A percentile compares a stretch with the other conserved stretches of the same genome.
These are phyloP conservation scores for Irena cyanogastra DNA, from an alignment of 2,113 vertebrate species.

Conservation along the genomic window DNA sequence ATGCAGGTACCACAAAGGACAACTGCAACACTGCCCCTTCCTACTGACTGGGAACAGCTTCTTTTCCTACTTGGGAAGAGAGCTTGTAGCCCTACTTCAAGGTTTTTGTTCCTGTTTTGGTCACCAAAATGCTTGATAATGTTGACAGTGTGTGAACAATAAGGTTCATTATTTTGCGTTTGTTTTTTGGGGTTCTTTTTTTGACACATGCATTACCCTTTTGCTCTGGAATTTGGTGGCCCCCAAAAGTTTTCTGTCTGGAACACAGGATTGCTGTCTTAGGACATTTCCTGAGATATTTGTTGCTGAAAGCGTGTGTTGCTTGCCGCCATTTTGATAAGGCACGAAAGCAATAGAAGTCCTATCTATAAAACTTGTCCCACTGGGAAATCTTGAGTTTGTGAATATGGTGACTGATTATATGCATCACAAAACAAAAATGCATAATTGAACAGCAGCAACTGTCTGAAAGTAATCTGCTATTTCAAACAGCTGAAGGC, in stretches of 20 bases:
- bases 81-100: neutral
- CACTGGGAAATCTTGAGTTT: constrained; percentile 44
- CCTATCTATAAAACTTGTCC: constrained; percentile 28
- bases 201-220: neutral
- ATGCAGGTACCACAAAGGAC: neutral
- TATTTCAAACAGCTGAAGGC: constrained; percentile 13
- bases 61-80: neutral
- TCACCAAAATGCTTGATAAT: neutral
- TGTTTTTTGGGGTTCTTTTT: too few relatives aligned
- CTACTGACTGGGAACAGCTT: neutral
- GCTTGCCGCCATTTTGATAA: constrained; percentile 33
- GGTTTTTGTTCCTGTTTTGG: neutral
- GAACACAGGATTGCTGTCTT: neutral
- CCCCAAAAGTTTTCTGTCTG: neutral
- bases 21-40: neutral
- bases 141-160: neutral
- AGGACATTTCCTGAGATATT: constrained; percentile 14
- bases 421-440: constrained; percentile 51
- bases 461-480: constrained; percentile 38
- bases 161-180: neutral
- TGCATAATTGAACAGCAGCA: constrained; percentile 34
- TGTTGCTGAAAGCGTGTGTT: neutral
- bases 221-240: neutral
- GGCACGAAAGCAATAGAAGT: neutral
- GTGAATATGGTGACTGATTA: constrained; percentile 29